phyloP scores from a whole-genome alignment of 2,113 vertebrate species.

The Caranx ignobilis region DNA sequence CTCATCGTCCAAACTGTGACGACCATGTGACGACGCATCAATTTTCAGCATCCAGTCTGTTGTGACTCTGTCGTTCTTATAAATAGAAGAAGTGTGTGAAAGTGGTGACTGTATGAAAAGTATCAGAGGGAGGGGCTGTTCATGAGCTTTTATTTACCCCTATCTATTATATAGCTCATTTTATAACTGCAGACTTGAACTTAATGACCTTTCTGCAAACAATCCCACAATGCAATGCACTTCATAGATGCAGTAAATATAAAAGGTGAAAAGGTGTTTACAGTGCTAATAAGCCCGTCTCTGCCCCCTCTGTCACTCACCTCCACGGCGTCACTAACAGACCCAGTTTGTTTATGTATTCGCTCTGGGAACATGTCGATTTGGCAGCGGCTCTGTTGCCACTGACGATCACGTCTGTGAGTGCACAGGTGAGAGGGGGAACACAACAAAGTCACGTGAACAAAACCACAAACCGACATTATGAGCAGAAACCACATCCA shows the following conservation, averaged over 20 bases:
- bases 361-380: conserved; percentile 19
- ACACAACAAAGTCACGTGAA: conserved; percentile 19
- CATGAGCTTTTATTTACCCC: too few species aligned
- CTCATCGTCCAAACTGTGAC: neutral
- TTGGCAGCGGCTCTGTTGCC: neutral
- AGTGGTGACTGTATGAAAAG: neutral
- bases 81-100: neutral
- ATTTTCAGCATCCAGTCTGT: neutral
- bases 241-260: too few species aligned
- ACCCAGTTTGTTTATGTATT: neutral
- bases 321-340: neutral
- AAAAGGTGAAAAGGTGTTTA: too few species aligned
- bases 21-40: neutral
- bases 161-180: too few species aligned
- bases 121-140: neutral
- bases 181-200: too few species aligned
- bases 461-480: neutral
- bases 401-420: neutral
- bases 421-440: neutral
- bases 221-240: too few species aligned
- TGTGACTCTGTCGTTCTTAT: neutral
- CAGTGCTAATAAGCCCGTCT: neutral
- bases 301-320: conserved; percentile 13
- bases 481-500: neutral
- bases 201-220: too few species aligned